Conservation (phyloP, 2,797 vertebrate species). For the Pangasius larnaudii region DNA sequence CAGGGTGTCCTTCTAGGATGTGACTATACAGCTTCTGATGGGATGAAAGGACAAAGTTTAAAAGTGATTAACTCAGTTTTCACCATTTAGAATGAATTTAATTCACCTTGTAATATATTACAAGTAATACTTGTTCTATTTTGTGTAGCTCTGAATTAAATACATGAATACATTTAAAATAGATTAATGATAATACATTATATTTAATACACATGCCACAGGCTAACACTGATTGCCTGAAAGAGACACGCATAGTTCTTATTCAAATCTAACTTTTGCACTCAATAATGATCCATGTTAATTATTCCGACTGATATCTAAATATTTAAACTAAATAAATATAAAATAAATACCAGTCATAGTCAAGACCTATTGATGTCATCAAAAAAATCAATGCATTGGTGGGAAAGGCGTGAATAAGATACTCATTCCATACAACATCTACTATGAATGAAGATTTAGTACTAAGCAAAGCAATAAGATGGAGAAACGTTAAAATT, state of each 20-base stretch:
- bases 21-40: constrained; percentile 34
- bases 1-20: constrained; percentile 42
- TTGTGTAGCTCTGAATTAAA: neutral
- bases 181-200: constrained; percentile 35
- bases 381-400: constrained; percentile 29
- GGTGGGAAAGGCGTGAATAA: constrained; percentile 47
- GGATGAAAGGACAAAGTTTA: constrained; percentile 37
- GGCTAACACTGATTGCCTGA: constrained; percentile 50
- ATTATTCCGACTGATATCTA: constrained; percentile 29
- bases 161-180: constrained; percentile 39
- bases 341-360: constrained; percentile 8
- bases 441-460: constrained; percentile 40
- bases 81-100: neutral
- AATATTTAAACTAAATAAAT: constrained; percentile 43
- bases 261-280: constrained; percentile 34
- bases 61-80: constrained; percentile 12
- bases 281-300: constrained; percentile 39
- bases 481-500: constrained; percentile 32
- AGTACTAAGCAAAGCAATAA: constrained; percentile 23
- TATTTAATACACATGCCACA: constrained; percentile 14
- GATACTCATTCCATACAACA: neutral
- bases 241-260: constrained; percentile 45
- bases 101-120: neutral
- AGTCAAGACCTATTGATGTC: constrained; percentile 48
- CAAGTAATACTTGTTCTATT: neutral